Evolutionary conservation across 2,888 invertebrate genomes (phyloP).

Genomic region (Dendrolimus houi): DNA sequence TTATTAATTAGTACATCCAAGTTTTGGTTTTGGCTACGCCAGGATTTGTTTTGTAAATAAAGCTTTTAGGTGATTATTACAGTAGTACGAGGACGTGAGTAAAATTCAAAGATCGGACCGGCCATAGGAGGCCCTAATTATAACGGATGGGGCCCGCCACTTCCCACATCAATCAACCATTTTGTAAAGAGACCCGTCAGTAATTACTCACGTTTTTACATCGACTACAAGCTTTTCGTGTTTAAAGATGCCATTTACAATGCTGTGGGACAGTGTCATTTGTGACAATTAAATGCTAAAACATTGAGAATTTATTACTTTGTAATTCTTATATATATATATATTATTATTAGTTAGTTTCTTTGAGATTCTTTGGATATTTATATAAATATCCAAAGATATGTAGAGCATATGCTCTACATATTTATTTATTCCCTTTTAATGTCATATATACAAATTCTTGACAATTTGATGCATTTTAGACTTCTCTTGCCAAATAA

Average conservation of each 20-base stretch:
- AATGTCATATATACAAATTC: too few species aligned
- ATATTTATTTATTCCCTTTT: too few species aligned
- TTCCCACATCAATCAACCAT: conserved; percentile 35
- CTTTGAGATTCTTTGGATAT: too few species aligned
- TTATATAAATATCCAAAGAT: too few species aligned
- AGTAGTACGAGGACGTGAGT: neutral
- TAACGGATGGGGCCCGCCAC: conserved; percentile 36
- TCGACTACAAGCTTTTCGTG: conserved; percentile 17
- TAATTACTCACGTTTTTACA: conserved; percentile 20
- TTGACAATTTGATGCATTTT: too few species aligned
- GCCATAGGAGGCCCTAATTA: conserved; percentile 24
- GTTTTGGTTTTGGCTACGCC: too few species aligned
- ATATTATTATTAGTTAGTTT: too few species aligned
- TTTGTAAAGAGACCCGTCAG: conserved; percentile 25
- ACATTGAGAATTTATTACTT: too few species aligned
- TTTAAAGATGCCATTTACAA: neutral
- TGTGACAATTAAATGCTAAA: neutral
- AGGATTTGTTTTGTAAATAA: neutral
- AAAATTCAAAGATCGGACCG: neutral
- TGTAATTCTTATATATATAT: too few species aligned
- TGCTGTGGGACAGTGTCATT: neutral
- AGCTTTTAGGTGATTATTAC: neutral
- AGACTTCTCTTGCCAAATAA: too few species aligned
- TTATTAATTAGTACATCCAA: too few species aligned
- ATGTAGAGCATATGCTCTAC: too few species aligned